Evolutionary conservation across 1,140 invertebrate genomes (phyloP).

Genomic region (Nasonia longicornis): DNA sequence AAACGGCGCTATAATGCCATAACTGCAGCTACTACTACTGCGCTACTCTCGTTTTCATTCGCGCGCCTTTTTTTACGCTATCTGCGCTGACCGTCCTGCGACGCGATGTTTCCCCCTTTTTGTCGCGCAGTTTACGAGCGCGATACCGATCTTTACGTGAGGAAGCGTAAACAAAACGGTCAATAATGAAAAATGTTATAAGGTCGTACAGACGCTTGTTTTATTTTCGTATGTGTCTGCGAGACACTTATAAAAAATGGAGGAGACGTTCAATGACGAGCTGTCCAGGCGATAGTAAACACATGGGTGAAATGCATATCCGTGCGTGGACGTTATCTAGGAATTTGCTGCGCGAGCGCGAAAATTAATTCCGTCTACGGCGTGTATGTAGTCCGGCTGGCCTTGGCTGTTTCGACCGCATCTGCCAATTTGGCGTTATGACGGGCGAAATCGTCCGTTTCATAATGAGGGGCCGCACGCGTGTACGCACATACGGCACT

Average conservation of each 20-base stretch:
- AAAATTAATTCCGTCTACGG: slow-evolving; percentile 33
- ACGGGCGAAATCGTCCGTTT: neutral
- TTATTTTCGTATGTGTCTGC: neutral
- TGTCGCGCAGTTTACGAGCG: too few species aligned
- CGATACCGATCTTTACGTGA: neutral
- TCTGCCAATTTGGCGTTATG: slow-evolving; percentile 29
- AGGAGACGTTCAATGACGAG: too few species aligned
- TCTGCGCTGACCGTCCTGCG: neutral
- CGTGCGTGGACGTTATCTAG: too few species aligned
- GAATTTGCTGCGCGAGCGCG: neutral
- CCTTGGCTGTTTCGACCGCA: neutral
- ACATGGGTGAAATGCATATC: too few species aligned
- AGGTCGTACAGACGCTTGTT: too few species aligned
- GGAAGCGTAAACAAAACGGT: neutral
- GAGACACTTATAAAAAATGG: too few species aligned
- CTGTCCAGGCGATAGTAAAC: too few species aligned
- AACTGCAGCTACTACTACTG: neutral
- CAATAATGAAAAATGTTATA: neutral
- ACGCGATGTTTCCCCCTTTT: neutral
- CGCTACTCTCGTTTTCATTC: too few species aligned
- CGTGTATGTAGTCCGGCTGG: neutral
- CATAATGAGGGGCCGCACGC: neutral
- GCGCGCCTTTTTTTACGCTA: neutral
- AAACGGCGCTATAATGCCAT: neutral
- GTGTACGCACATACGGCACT: neutral